Evolutionary conservation across 2,888 invertebrate genomes (phyloP).

Genomic region (Caenorhabditis doughertyi): DNA sequence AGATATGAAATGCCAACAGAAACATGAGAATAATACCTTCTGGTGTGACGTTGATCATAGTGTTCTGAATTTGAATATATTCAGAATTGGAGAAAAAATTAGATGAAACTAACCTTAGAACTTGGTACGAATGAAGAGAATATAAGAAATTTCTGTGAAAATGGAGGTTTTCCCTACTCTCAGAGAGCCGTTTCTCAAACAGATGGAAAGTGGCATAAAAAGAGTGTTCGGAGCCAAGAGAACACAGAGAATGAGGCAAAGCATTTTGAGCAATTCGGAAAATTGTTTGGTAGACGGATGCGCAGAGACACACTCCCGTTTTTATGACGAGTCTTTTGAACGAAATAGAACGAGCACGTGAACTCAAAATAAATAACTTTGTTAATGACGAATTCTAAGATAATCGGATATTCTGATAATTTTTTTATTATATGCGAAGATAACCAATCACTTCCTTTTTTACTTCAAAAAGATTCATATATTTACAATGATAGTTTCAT

Average conservation of each 20-base stretch:
- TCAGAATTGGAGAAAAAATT: neutral
- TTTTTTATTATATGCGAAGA: no score
- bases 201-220: constrained; percentile 29
- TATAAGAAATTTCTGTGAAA: constrained; percentile 15
- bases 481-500: neutral
- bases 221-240: constrained; percentile 13
- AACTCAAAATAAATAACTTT: neutral
- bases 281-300: constrained; percentile 33
- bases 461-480: no score
- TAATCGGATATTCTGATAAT: no score
- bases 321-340: constrained; percentile 28
- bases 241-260: constrained; percentile 17
- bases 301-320: constrained; percentile 4
- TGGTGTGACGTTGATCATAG: constrained; percentile 67
- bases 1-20: constrained; percentile 60
- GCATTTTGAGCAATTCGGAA: constrained; percentile 30
- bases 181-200: constrained; percentile 31
- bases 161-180: neutral
- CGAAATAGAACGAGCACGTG: no score
- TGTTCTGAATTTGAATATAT: constrained; percentile 11
- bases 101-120: constrained; percentile 1
- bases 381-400: neutral
- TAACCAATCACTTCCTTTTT: no score
- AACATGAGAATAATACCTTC: constrained; percentile 62
- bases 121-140: constrained; percentile 5